Conservation (phyloP, 2,888 invertebrate genomes). For the Malachius bipustulatus region DNA sequence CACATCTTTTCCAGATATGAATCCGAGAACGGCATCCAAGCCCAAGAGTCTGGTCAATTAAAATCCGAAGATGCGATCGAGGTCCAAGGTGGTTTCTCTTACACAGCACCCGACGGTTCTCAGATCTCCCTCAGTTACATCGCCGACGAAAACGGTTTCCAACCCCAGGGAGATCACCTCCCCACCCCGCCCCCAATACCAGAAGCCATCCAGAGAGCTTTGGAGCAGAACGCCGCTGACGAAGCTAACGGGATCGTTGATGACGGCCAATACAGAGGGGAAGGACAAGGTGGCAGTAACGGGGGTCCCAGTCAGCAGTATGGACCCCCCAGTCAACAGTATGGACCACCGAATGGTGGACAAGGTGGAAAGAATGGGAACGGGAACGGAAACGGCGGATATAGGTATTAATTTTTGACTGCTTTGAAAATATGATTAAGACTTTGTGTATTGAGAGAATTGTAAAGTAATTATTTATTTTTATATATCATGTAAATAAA, state of each 20-base stretch:
- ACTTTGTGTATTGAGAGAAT: too few relatives aligned
- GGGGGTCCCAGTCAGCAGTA: too few relatives aligned
- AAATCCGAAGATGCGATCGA: constrained; percentile 52
- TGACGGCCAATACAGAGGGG: constrained; percentile 38
- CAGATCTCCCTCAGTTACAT: constrained; percentile 39
- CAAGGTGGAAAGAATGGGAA: too few relatives aligned
- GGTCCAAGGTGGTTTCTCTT: constrained; percentile 40
- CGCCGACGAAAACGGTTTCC: too few relatives aligned
- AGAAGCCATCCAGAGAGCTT: constrained; percentile 21
- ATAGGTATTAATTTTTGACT: too few relatives aligned
- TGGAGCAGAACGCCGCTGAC: constrained; percentile 36
- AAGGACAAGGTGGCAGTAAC: too few relatives aligned
- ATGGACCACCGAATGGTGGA: too few relatives aligned
- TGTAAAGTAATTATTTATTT: too few relatives aligned
- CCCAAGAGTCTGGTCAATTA: constrained; percentile 47
- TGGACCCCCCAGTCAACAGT: too few relatives aligned
- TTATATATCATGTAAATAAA: too few relatives aligned
- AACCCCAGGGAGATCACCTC: constrained; percentile 62
- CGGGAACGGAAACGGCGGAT: too few relatives aligned
- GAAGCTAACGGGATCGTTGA: constrained; percentile 41
- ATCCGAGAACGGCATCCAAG: constrained; percentile 40
- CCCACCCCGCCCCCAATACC: constrained; percentile 34
- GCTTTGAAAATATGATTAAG: too few relatives aligned
- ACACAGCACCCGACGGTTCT: constrained; percentile 40
- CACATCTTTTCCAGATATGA: constrained; percentile 67